These are phyloP conservation scores for Carcharodon carcharias DNA, from an alignment of 2,797 vertebrate genomes.

Conservation along the genomic window DNA sequence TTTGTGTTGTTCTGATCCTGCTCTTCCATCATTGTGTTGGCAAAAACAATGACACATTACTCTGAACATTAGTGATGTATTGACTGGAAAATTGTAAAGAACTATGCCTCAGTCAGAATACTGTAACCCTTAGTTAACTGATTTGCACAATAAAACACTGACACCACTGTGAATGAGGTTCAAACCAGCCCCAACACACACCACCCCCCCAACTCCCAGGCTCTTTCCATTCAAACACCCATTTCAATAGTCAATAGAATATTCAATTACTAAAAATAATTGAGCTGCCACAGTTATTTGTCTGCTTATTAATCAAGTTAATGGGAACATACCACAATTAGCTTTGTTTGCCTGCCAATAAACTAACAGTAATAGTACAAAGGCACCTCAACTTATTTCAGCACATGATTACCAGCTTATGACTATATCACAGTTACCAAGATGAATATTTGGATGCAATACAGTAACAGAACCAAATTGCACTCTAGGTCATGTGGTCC, in stretches of 20 bases:
- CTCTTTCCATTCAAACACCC: neutral
- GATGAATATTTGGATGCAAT: neutral
- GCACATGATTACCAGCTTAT: neutral
- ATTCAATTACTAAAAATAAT: neutral
- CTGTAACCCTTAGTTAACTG: neutral
- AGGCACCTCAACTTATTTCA: neutral
- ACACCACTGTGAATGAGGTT: neutral
- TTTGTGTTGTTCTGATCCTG: neutral
- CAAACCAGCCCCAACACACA: neutral
- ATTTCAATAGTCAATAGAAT: neutral
- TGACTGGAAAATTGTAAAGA: neutral
- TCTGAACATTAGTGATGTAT: neutral
- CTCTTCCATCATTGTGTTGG: neutral
- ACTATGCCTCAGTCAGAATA: neutral
- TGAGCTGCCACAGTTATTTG: neutral
- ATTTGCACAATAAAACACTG: neutral
- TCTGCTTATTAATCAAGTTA: constrained; percentile 20
- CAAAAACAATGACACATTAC: neutral
- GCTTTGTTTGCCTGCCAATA: neutral
- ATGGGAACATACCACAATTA: neutral
- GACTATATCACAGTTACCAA: neutral
- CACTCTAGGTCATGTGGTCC: neutral
- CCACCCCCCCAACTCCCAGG: too few species aligned
- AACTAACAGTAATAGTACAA: neutral
- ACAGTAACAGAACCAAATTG: neutral